Percentiles rank a stretch among this genome's conserved stretches.
phyloP scores from a whole-genome alignment of 2,888 invertebrate species.

The Troilus luridus region DNA sequence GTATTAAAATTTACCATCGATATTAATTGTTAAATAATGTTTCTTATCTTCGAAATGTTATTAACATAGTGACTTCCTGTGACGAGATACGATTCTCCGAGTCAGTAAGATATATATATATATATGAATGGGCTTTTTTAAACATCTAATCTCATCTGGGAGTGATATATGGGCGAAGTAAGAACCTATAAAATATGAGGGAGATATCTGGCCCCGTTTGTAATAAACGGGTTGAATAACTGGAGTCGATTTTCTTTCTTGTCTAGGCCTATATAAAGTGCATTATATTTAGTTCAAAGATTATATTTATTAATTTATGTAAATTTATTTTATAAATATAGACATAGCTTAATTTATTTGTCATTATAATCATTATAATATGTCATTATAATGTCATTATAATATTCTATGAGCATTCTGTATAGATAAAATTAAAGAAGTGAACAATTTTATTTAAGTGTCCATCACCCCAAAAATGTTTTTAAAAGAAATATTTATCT shows the following conservation, averaged over 20 bases:
- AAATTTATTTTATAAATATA: background rate
- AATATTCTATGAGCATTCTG: too few relatives aligned
- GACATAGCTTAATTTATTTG: too few relatives aligned
- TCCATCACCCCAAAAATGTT: too few relatives aligned
- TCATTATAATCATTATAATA: too few relatives aligned
- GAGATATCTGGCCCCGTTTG: background rate
- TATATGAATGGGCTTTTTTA: background rate
- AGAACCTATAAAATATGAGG: background rate
- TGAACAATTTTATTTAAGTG: too few relatives aligned
- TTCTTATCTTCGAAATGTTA: background rate
- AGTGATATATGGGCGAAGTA: conserved; percentile 13
- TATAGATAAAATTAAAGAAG: too few relatives aligned
- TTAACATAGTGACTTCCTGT: background rate
- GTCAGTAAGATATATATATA: background rate
- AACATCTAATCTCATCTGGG: background rate
- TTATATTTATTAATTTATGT: background rate
- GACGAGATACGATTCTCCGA: background rate
- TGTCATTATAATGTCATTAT: too few relatives aligned
- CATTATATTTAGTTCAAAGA: background rate
- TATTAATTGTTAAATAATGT: background rate
- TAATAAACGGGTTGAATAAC: background rate
- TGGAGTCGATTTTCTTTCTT: too few relatives aligned
- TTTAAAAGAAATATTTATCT: too few relatives aligned
- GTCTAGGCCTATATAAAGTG: background rate
- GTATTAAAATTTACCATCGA: background rate